phyloP scores from a whole-genome alignment of 2,888 invertebrate species.

The Oscheius myriophilus region DNA sequence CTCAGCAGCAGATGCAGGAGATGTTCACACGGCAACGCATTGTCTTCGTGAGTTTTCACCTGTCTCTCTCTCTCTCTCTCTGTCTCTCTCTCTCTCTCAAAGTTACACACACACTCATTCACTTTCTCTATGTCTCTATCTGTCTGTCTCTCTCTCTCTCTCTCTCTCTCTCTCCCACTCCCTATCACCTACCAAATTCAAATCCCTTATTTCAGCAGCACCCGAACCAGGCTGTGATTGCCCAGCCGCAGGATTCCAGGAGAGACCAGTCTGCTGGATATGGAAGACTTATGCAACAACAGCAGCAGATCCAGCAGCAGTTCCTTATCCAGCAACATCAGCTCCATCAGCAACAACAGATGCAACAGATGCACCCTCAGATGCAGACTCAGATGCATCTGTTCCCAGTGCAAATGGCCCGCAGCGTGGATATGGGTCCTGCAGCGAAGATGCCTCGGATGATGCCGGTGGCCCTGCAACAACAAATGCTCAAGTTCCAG shows the following conservation, averaged over 20 bases:
- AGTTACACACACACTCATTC: no score
- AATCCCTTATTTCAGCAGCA: no score
- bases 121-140: no score
- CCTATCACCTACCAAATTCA: no score
- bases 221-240: no score
- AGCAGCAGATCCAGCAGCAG: constrained; percentile 10
- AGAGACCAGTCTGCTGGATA: background rate
- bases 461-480: background rate
- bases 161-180: background rate
- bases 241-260: no score
- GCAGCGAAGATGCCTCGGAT: background rate
- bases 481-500: background rate
- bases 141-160: background rate
- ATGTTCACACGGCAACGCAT: background rate
- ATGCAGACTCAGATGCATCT: no score
- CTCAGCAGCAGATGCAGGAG: no score
- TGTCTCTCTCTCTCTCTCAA: constrained; percentile 6
- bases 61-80: constrained; percentile 1
- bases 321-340: constrained; percentile 10
- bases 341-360: background rate
- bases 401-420: background rate
- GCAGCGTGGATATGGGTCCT: background rate
- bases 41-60: background rate
- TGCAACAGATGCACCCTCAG: constrained; percentile 13
- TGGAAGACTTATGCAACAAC: constrained; percentile 3